Evolutionary conservation across 1,140 invertebrate species (phyloP).

Genomic region (Neodiprion virginianus): DNA sequence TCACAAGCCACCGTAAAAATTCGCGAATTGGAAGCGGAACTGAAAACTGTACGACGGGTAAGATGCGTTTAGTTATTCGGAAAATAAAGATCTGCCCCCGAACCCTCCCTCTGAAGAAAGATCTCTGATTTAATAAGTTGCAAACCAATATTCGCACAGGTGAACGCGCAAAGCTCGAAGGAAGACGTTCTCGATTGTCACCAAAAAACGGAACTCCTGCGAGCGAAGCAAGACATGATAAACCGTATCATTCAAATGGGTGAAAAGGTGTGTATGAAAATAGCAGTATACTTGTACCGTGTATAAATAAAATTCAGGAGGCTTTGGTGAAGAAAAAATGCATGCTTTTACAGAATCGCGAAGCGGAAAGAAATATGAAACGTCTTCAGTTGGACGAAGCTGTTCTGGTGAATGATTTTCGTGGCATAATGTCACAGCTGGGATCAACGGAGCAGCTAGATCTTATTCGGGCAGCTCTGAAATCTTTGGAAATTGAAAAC

Average conservation of each 20-base stretch:
- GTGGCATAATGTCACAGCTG: conserved; percentile 55
- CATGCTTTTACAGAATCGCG: conserved; percentile 41
- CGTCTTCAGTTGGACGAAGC: conserved; percentile 50
- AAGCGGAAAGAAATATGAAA: conserved; percentile 51
- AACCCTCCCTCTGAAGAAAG: neutral
- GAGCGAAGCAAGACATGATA: conserved; percentile 58
- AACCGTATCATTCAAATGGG: conserved; percentile 59
- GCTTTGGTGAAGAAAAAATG: neutral
- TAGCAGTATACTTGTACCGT: conserved; percentile 4
- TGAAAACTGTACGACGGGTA: conserved; percentile 47
- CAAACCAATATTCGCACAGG: neutral
- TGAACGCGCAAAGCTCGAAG: conserved; percentile 28
- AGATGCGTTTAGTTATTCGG: neutral
- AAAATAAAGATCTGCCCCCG: neutral
- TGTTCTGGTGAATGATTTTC: conserved; percentile 49
- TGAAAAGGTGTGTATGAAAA: conserved; percentile 50
- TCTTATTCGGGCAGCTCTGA: conserved; percentile 54
- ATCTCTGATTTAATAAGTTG: neutral
- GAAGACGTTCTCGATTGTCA: conserved; percentile 51
- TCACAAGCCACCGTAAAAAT: conserved; percentile 57
- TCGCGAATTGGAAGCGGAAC: conserved; percentile 49
- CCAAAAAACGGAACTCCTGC: conserved; percentile 50
- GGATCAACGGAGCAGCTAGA: conserved; percentile 54
- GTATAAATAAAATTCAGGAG: conserved; percentile 1
- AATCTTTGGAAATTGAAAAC: conserved; percentile 60